Conservation (phyloP, 2,888 invertebrate genomes). For the Dexiosoma caninum region DNA sequence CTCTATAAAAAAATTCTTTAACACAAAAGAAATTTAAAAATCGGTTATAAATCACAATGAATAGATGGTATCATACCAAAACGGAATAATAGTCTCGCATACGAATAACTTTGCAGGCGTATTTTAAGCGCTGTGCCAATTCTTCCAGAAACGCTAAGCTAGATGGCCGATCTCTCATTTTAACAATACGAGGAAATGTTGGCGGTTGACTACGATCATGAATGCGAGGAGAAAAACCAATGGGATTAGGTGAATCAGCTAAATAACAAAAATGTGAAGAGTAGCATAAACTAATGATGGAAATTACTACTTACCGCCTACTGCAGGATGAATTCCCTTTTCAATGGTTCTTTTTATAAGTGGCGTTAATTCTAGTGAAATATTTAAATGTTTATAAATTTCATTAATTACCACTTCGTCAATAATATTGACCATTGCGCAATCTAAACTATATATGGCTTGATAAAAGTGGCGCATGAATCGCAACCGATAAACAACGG, state of each 20-base stretch:
- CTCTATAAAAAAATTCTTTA: slow-evolving; percentile 93
- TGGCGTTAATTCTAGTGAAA: slow-evolving; percentile 89
- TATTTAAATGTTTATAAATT: slow-evolving; percentile 88
- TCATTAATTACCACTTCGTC: slow-evolving; percentile 82
- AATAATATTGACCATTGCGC: slow-evolving; percentile 79
- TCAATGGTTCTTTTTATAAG: slow-evolving; percentile 86
- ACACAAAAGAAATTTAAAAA: slow-evolving; percentile 62
- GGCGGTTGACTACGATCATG: slow-evolving; percentile 98
- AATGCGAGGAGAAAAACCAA: slow-evolving; percentile 97
- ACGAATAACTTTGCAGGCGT: slow-evolving; percentile 88
- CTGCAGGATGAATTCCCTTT: slow-evolving; percentile 84
- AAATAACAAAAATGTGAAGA: neutral
- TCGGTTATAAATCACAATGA: neutral
- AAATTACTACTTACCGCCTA: slow-evolving; percentile 69
- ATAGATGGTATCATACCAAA: slow-evolving; percentile 81
- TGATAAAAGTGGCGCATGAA: slow-evolving; percentile 93
- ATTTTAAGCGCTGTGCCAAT: slow-evolving; percentile 88
- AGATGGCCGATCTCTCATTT: slow-evolving; percentile 85
- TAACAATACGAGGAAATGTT: slow-evolving; percentile 97
- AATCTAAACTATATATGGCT: slow-evolving; percentile 80
- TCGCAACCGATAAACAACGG: slow-evolving; percentile 88
- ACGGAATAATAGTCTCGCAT: slow-evolving; percentile 89
- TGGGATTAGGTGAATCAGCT: slow-evolving; percentile 85
- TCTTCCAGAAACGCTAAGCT: slow-evolving; percentile 88
- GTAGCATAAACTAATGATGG: no score